These are phyloP conservation scores for Pteromalus puparum DNA, from an alignment of 1,140 invertebrate species.

Conservation along the genomic window DNA sequence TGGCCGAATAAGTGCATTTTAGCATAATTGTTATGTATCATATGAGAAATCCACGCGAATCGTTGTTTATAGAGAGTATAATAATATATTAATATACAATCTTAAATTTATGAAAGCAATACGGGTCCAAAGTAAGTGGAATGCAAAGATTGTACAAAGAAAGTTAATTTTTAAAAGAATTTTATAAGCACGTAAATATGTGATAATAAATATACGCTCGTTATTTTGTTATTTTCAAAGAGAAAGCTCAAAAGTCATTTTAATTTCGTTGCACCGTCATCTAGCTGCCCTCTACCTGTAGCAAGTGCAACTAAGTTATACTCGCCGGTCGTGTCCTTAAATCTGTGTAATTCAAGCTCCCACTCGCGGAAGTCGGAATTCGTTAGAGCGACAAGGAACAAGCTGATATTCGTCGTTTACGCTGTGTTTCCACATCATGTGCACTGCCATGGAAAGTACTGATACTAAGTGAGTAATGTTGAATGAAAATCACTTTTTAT, in stretches of 20 bases:
- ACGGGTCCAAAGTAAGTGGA: neutral
- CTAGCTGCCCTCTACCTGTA: conserved; percentile 8
- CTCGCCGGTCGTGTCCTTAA: conserved; percentile 24
- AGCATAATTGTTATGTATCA: neutral
- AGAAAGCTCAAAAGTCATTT: neutral
- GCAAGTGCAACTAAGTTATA: conserved; percentile 5
- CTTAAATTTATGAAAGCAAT: neutral
- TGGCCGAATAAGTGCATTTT: neutral
- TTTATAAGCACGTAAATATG: neutral
- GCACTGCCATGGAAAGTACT: neutral
- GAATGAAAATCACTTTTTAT: neutral
- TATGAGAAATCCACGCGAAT: no score
- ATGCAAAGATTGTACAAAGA: no score
- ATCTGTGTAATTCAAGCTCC: conserved; percentile 20
- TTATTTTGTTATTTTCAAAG: neutral
- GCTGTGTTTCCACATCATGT: conserved; percentile 1
- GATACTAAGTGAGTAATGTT: conserved; percentile 5
- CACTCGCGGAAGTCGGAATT: conserved; percentile 5
- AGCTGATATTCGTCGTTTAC: neutral
- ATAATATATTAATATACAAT: no score
- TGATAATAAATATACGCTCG: neutral
- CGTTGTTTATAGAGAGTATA: no score
- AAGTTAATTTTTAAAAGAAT: neutral
- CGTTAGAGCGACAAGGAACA: neutral
- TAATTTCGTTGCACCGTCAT: neutral